These are phyloP conservation scores for Basileuterus tristriatus DNA, from an alignment of 2,797 vertebrate genomes.

Conservation along the genomic window DNA sequence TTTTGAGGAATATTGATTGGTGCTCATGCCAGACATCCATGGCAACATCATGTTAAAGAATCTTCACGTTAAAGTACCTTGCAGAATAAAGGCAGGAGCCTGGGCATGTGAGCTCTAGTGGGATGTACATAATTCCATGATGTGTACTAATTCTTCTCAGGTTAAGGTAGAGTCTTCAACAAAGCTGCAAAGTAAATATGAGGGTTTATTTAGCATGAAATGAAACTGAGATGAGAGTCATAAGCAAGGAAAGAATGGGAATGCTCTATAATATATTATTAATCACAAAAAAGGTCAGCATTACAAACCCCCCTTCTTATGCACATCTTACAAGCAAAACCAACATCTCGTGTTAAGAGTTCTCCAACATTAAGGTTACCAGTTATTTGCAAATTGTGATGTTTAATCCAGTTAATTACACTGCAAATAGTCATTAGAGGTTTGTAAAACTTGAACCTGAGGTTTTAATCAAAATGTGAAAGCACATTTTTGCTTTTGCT, in stretches of 20 bases:
- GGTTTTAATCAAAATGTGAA: neutral
- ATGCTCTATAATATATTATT: neutral
- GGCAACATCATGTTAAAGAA: neutral
- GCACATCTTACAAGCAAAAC: neutral
- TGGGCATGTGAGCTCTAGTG: neutral
- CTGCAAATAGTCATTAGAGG: neutral
- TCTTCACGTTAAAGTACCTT: neutral
- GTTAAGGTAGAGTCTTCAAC: neutral
- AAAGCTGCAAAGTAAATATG: slow-evolving; percentile 23
- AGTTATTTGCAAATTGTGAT: neutral
- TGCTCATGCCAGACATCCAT: neutral
- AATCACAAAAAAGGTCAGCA: neutral
- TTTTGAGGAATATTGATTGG: neutral
- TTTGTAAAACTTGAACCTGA: neutral
- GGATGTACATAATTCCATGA: neutral
- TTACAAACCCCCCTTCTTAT: neutral
- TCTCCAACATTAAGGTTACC: neutral
- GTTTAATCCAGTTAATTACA: neutral
- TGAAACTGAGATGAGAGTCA: neutral
- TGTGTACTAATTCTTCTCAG: neutral
- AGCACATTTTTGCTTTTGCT: neutral
- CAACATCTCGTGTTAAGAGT: neutral
- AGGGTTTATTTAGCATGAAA: slow-evolving; percentile 5
- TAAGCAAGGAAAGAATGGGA: neutral
- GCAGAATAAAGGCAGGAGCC: neutral